Percentiles rank a stretch among this genome's conserved stretches.
These are phyloP conservation scores for Crambe crambe DNA, from an alignment of 37 sponge, comb jelly and placozoan genomes.

Conservation along the genomic window DNA sequence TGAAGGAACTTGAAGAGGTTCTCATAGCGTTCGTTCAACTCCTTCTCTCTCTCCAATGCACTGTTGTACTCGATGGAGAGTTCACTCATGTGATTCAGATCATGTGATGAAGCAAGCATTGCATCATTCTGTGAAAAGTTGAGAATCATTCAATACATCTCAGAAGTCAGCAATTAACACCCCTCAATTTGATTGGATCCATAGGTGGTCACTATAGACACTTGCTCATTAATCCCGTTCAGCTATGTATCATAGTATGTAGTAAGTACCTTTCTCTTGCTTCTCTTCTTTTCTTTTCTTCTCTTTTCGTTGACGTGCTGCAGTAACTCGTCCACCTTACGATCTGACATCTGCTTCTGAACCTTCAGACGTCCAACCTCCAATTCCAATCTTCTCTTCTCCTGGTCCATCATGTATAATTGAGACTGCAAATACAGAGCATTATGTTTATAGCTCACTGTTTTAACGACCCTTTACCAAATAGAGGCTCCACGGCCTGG, in stretches of 20 bases:
- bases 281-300: conserved; percentile 36
- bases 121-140: conserved; percentile 26
- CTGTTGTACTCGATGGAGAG: conserved; percentile 44
- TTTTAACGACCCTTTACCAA: neutral
- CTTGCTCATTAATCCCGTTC: neutral
- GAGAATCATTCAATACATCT: no score
- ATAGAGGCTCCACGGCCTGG: no score
- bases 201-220: neutral
- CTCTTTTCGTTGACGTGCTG: conserved; percentile 39
- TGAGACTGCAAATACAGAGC: conserved; percentile 54
- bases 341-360: conserved; percentile 34
- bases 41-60: conserved; percentile 63
- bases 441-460: neutral
- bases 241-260: neutral
- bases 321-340: conserved; percentile 23
- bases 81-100: conserved; percentile 37
- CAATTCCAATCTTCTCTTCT: conserved; percentile 69
- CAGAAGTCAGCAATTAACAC: no score
- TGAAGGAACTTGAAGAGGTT: conserved; percentile 70
- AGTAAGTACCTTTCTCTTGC: conserved; percentile 29
- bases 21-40: conserved; percentile 46
- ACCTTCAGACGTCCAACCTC: conserved; percentile 60
- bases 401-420: conserved; percentile 91
- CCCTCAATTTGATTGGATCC: no score
- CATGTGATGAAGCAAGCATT: conserved; percentile 13